Evolutionary conservation across 2,888 invertebrate genomes (phyloP), one percentile per base, ranked within the genome.

Genomic region (Drosophila testacea): DNA sequence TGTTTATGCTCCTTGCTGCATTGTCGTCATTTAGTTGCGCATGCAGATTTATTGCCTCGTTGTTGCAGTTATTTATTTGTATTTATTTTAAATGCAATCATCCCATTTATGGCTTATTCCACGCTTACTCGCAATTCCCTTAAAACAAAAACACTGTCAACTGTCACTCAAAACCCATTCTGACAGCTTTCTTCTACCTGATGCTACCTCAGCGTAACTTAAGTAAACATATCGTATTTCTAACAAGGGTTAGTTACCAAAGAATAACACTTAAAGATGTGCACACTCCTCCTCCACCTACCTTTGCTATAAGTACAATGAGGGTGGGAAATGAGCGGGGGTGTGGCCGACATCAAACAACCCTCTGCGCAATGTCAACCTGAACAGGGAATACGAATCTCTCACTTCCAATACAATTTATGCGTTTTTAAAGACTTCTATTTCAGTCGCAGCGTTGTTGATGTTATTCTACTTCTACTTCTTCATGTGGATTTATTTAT

Each of bases 81-180:
- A 67, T 72, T 72, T 69, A 56, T 76, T 69, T 60, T 41, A 66
- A 70, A 69, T 47, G 56, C 30, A 68, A 61, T 48, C 65, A 50
- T 64, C 10, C 69, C 73, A 73, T 83, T 86, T 74, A 75, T 76
- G 80, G 82, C 84, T 84, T 83, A 81, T 86, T 83, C 67, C 22
- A 22, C 2, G 3, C 22, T 22, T 22, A 22, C 22, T 6, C 32
- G 32, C 7, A 32, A 32, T 32, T 32, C 4, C 41, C 60, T 65
- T 77, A 87, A 87, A 87, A 79, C 85, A 76, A 69, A 84, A 85
- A 77, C 81, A 64, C 74, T 85, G 85, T 85, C 88, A 81, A 73
- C 80, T 88, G 88, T 81, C 85, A 74, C 54, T 80, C 72, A 71
- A 62, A 57, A 69, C 57, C 51, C 64, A 61, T 57, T 38, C 39